Evolutionary conservation across 2,888 invertebrate species (phyloP).

Genomic region (Tenthredo mesomela): DNA sequence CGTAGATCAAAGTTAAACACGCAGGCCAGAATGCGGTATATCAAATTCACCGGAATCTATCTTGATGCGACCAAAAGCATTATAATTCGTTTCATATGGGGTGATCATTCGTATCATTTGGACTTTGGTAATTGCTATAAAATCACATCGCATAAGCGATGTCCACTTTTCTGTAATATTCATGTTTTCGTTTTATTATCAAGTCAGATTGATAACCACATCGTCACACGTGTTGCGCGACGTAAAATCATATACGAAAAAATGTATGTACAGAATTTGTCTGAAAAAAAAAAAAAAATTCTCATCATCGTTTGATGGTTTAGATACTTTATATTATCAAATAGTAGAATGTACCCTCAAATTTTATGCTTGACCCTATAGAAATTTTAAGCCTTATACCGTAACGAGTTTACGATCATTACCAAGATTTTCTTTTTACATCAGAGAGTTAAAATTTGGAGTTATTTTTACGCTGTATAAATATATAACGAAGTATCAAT

Average conservation of each 20-base stretch:
- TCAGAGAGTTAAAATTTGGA: too few species aligned
- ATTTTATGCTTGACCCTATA: too few species aligned
- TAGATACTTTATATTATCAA: neutral
- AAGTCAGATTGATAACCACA: neutral
- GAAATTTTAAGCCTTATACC: too few species aligned
- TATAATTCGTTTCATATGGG: neutral
- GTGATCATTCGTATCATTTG: neutral
- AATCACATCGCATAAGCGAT: neutral
- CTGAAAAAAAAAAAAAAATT: too few species aligned
- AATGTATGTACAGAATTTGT: too few species aligned
- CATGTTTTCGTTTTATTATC: neutral
- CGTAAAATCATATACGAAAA: too few species aligned
- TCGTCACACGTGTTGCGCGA: neutral
- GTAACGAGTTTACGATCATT: too few species aligned
- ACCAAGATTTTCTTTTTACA: too few species aligned
- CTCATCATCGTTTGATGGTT: neutral
- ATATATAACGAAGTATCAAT: too few species aligned
- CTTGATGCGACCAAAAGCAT: neutral
- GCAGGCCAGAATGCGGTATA: too few species aligned
- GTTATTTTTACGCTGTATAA: too few species aligned
- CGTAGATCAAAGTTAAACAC: neutral
- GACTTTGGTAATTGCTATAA: neutral
- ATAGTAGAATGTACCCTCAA: neutral
- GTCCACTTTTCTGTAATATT: neutral
- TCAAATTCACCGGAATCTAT: too few species aligned